These are phyloP conservation scores for Mobula birostris DNA, from an alignment of 2,113 vertebrate genomes.

Conservation along the genomic window DNA sequence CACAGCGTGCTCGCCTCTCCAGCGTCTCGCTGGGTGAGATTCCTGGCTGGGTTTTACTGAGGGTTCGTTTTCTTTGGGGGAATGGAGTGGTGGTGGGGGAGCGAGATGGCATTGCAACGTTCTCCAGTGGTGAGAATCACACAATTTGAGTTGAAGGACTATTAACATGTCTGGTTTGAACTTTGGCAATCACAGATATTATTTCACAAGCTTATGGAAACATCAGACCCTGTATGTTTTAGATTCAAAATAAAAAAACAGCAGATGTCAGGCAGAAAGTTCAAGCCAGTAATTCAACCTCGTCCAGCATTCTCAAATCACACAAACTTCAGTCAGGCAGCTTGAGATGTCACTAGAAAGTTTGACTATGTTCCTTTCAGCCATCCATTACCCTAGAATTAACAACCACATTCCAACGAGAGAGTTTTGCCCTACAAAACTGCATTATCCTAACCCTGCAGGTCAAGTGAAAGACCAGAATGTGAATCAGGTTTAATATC, in stretches of 20 bases:
- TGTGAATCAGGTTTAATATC: too few species aligned
- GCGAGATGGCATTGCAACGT: background rate
- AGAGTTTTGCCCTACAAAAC: background rate
- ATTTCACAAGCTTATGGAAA: slow-evolving; percentile 12
- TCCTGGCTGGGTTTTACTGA: background rate
- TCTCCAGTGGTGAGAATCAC: background rate
- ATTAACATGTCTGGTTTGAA: background rate
- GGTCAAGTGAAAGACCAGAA: background rate
- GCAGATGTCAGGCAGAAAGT: slow-evolving; percentile 14
- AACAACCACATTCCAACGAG: background rate
- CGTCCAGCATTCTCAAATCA: background rate
- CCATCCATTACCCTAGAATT: background rate
- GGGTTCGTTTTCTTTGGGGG: background rate
- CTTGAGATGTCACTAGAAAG: slow-evolving; percentile 2
- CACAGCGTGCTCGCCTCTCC: background rate
- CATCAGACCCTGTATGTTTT: background rate
- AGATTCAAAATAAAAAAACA: slow-evolving; percentile 28
- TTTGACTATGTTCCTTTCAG: background rate
- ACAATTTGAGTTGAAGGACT: background rate
- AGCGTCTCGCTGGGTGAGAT: background rate
- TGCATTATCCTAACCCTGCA: background rate
- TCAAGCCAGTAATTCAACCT: slow-evolving; percentile 32
- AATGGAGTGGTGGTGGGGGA: background rate
- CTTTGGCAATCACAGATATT: background rate
- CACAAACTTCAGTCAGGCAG: background rate